These are phyloP conservation scores for Drosophila infuscata DNA, from an alignment of 2,888 invertebrate genomes.

Conservation along the genomic window DNA sequence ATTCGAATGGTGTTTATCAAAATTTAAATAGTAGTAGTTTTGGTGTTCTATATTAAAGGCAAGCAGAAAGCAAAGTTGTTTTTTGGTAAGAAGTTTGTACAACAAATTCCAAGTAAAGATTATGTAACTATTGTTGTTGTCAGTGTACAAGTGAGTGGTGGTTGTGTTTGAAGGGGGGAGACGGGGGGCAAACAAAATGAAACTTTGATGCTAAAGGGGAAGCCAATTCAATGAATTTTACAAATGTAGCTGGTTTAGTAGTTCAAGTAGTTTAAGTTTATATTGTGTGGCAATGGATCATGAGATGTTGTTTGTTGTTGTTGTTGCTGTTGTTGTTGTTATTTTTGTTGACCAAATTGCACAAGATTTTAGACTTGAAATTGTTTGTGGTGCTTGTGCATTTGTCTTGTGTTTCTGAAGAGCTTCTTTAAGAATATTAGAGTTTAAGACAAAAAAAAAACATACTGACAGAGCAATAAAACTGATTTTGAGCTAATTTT, in stretches of 20 bases:
- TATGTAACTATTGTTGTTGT: slow-evolving; percentile 32
- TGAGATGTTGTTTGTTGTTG: slow-evolving; percentile 58
- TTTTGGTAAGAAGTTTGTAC: slow-evolving; percentile 43
- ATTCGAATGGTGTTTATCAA: slow-evolving; percentile 45
- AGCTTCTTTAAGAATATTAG: slow-evolving; percentile 4
- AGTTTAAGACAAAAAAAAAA: slow-evolving; percentile 6
- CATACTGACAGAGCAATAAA: slow-evolving; percentile 25
- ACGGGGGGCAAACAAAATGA: slow-evolving; percentile 46
- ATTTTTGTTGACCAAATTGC: slow-evolving; percentile 52
- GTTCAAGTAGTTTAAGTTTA: slow-evolving; percentile 25
- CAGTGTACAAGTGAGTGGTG: slow-evolving; percentile 10
- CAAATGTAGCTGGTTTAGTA: slow-evolving; percentile 27
- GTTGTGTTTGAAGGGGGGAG: background rate
- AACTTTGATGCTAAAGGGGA: slow-evolving; percentile 38
- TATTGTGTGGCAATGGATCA: slow-evolving; percentile 57
- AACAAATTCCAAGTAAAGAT: slow-evolving; percentile 31
- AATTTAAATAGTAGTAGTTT: slow-evolving; percentile 16
- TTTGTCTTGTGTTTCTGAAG: slow-evolving; percentile 27
- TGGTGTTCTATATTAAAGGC: slow-evolving; percentile 37
- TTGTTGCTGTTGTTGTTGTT: slow-evolving; percentile 29
- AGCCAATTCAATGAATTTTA: slow-evolving; percentile 57
- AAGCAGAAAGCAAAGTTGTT: slow-evolving; percentile 55
- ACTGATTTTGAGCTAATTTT: slow-evolving; percentile 33
- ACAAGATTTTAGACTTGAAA: slow-evolving; percentile 34
- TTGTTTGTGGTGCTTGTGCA: slow-evolving; percentile 38